A percentile compares a stretch with the other conserved stretches of the same genome.
phyloP scores from a whole-genome alignment of 2,113 vertebrate species.

The Raja brachyura region DNA sequence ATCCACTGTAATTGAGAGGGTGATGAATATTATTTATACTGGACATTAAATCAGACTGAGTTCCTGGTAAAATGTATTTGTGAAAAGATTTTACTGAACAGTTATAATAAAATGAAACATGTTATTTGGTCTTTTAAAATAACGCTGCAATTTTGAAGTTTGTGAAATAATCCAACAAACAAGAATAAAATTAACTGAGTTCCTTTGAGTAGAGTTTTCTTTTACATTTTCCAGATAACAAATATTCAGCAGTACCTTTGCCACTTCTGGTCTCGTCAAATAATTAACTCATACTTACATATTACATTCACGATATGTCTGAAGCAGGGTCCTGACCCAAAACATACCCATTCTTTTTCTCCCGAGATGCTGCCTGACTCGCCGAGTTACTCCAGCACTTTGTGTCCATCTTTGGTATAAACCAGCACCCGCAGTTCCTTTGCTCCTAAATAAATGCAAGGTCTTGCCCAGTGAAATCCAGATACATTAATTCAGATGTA shows the following conservation, averaged over 20 bases:
- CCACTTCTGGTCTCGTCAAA: not conserved
- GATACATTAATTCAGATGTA: not conserved
- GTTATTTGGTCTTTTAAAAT: not conserved
- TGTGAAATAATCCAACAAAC: not conserved
- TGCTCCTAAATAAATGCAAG: not conserved
- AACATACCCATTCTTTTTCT: no score
- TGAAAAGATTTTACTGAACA: no score
- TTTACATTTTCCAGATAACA: not conserved
- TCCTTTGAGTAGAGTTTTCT: not conserved
- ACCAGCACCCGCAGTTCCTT: no score
- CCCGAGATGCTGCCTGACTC: no score
- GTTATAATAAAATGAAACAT: not conserved
- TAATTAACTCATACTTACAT: no score
- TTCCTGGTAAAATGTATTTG: no score
- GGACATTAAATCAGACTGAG: not conserved
- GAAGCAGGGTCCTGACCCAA: no score
- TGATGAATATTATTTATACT: not conserved
- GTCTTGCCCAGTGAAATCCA: not conserved
- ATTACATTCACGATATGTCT: no score
- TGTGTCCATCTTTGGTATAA: no score
- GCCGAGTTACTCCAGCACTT: no score
- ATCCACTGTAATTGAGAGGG: not conserved
- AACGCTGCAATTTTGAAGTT: not conserved
- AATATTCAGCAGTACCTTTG: no score
- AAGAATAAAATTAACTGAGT: not conserved